Evolutionary conservation across 2,113 vertebrate genomes (phyloP), one percentile per base, ranked within the genome.

Genomic region (Lonchura striata): DNA sequence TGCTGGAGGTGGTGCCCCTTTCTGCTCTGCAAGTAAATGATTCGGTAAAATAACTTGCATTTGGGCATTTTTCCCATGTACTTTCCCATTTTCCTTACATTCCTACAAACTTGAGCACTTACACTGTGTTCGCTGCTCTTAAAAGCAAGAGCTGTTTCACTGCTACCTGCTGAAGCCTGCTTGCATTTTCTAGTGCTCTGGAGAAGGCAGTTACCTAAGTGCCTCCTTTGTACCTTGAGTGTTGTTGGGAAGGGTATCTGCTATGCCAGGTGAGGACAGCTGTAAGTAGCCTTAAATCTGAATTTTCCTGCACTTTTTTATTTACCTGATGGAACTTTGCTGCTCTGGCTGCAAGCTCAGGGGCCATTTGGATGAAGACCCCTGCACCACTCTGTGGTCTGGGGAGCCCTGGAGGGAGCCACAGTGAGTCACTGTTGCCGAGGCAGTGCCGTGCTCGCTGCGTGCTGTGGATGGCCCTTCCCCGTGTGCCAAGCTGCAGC

Each of bases 401-500:
- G 30, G 18, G 3, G 1, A 11, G 42, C n/a, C 46, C 54, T 39
- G 44, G 31, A 31, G 50, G 24, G 28, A 84, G 39, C 27, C 42
- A 18, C 5, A 12, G 35, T 2, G 27, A 53, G 60, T 46, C 3
- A 0, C 4, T 42, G 24, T 15, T 79, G 42, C 30, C 4, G 2
- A 22, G 39, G n/a, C 49, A 21, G 42, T 13, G n/a, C 59, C 0
- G 0, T 5, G 13, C n/a, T 46, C 0, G 0, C 52, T 30, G 52
- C 21, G 9, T 9, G 3, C 75, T 37, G 31, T 33, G 75, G 21
- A 2, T 60, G 59, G 16, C n/a, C 37, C 41, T 64, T 72, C 30
- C 25, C 33, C 30, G 1, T 2, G 21, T 21, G 24, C 57, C 3
- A 2, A 39, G 50, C 66, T 69, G 49, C 54, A 47, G 49, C 13